Conservation (phyloP, 2,113 vertebrate species). For the Scopus umbretta region DNA sequence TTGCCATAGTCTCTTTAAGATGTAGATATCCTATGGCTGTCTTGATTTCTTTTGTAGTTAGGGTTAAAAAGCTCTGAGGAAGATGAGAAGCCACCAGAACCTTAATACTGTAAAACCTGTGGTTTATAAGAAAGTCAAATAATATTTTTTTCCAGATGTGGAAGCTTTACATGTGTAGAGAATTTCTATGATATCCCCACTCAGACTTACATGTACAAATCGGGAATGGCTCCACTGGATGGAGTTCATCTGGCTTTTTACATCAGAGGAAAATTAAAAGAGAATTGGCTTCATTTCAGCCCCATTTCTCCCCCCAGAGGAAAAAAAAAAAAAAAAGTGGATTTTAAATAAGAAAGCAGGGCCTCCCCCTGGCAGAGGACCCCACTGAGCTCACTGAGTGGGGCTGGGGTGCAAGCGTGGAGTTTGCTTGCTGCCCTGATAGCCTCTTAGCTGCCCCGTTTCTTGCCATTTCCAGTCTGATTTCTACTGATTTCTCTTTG, state of each 20-base stretch:
- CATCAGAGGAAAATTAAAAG: background rate
- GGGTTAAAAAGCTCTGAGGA: background rate
- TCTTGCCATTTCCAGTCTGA: background rate
- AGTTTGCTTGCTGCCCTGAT: background rate
- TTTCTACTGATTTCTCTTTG: background rate
- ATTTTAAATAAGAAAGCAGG: background rate
- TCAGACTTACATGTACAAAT: background rate
- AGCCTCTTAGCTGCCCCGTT: background rate
- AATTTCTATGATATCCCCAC: background rate
- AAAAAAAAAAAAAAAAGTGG: background rate
- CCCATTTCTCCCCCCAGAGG: background rate
- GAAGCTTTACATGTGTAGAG: background rate
- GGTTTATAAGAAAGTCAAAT: background rate
- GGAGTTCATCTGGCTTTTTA: background rate
- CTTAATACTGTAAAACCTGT: constrained; percentile 5
- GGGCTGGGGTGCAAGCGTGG: rapidly evolving
- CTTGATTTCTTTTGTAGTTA: background rate
- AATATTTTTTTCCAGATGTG: background rate
- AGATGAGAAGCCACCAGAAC: background rate
- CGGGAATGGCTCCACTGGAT: background rate
- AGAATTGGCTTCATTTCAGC: background rate
- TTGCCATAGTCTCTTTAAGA: background rate
- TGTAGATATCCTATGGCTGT: background rate
- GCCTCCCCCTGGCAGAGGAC: rapidly evolving
- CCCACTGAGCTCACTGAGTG: too few relatives aligned